phyloP scores from a whole-genome alignment of 2,113 vertebrate genomes.

The Petaurus breviceps region DNA sequence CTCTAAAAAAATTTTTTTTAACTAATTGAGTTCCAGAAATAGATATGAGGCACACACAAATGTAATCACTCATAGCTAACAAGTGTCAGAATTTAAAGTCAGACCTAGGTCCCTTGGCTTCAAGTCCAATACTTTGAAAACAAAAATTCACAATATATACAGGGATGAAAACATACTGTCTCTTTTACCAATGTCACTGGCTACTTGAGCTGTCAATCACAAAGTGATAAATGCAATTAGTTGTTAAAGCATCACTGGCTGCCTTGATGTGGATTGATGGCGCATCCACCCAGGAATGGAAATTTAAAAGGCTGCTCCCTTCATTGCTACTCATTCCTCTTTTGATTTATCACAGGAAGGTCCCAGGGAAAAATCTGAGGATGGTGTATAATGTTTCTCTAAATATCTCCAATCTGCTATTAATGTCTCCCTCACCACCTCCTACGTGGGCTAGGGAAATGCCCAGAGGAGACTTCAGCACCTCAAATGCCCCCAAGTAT shows the following conservation, averaged over 20 bases:
- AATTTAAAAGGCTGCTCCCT: neutral
- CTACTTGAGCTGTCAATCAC: neutral
- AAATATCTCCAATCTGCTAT: neutral
- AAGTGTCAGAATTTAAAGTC: neutral
- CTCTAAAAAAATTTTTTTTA: neutral
- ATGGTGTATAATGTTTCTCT: neutral
- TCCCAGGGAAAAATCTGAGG: neutral
- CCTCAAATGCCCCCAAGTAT: neutral
- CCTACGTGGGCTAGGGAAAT: neutral
- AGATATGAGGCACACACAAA: neutral
- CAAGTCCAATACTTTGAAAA: neutral
- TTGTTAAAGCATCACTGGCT: neutral
- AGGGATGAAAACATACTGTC: neutral
- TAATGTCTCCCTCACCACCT: neutral
- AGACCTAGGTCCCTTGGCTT: neutral
- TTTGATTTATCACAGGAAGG: neutral
- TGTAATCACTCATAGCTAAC: neutral
- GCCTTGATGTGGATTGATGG: neutral
- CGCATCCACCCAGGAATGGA: neutral
- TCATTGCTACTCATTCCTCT: neutral
- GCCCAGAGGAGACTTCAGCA: neutral
- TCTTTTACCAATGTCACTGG: neutral
- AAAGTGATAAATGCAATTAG: neutral
- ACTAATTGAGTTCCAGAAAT: neutral
- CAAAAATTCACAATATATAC: neutral